Conservation (phyloP, 2,113 vertebrate species). For the Chelonoidis abingdonii region DNA sequence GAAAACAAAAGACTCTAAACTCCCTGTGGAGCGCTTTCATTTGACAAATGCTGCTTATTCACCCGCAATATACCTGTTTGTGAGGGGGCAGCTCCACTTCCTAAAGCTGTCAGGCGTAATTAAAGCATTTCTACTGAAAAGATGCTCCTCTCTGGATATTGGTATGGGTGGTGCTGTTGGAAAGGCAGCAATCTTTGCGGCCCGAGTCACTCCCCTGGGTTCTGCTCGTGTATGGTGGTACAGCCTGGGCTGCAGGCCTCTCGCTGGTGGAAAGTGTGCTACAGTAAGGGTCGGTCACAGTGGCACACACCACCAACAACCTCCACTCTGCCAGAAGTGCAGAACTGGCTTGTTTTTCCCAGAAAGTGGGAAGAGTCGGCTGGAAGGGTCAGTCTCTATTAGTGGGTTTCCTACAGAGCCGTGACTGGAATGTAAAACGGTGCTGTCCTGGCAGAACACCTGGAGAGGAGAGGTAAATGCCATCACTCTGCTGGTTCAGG, state of each 20-base stretch:
- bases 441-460: neutral
- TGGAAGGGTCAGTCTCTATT: neutral
- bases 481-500: neutral
- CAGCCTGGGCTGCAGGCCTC: neutral
- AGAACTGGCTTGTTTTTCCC: neutral
- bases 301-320: neutral
- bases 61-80: conserved; percentile 32
- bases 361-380: neutral
- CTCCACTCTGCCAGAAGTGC: neutral
- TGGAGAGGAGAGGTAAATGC: neutral
- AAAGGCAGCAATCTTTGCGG: neutral
- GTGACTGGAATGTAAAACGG: neutral
- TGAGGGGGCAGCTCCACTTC: conserved; percentile 4
- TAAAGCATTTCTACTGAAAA: conserved; percentile 3
- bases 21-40: conserved; percentile 48
- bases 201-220: neutral
- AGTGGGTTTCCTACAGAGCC: neutral
- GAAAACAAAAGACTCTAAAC: conserved; percentile 64
- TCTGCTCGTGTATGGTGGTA: neutral
- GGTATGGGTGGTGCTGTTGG: neutral
- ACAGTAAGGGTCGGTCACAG: neutral
- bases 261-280: neutral
- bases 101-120: conserved; percentile 23
- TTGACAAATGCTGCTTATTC: conserved; percentile 54
- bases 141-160: neutral